Evolutionary conservation across 2,113 vertebrate genomes (phyloP).

Genomic region (Muntiacus muntjak): DNA sequence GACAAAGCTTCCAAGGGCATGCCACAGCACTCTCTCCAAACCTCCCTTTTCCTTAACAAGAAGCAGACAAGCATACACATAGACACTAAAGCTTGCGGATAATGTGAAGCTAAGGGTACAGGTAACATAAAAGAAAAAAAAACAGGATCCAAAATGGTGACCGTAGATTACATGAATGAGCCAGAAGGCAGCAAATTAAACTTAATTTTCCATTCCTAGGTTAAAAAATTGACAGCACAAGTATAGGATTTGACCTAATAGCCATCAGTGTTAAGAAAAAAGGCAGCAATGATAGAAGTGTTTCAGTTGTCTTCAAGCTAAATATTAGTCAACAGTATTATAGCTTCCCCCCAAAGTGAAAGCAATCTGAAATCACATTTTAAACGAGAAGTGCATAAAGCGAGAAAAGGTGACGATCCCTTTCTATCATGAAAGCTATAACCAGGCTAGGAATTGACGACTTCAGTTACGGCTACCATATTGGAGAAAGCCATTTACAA

Average conservation of each 20-base stretch:
- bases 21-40: not conserved
- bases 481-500: not conserved
- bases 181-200: not conserved
- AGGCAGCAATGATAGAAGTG: not conserved
- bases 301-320: constrained; percentile 21
- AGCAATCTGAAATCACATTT: constrained; percentile 39
- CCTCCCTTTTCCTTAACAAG: not conserved
- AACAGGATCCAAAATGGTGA: not conserved
- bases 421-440: not conserved
- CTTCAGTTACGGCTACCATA: not conserved
- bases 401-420: not conserved
- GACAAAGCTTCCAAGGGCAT: too few relatives aligned
- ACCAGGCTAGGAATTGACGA: not conserved
- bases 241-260: not conserved
- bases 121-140: not conserved
- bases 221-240: not conserved
- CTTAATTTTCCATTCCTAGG: not conserved
- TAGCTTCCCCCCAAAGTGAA: not conserved
- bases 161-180: not conserved
- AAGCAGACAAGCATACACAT: not conserved
- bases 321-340: constrained; percentile 35
- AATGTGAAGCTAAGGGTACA: not conserved
- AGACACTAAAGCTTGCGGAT: not conserved
- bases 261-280: not conserved
- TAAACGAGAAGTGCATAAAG: constrained; percentile 6